Evolutionary conservation across 2,888 invertebrate genomes (phyloP).

Genomic region (Alentia gelatinosa): DNA sequence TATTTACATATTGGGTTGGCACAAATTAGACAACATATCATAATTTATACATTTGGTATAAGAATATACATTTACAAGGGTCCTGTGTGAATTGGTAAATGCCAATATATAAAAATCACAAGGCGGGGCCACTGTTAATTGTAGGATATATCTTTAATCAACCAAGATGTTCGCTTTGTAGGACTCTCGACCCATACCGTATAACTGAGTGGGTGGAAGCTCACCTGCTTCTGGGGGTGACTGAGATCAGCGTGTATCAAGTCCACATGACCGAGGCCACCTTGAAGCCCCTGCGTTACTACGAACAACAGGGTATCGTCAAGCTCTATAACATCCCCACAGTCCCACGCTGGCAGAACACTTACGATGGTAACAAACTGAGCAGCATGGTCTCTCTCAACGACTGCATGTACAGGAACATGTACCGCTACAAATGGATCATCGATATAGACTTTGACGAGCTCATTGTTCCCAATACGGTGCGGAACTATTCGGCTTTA

Average conservation of each 20-base stretch:
- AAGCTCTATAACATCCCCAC: conserved; percentile 32
- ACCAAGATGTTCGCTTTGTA: not conserved
- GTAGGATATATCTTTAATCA: too few relatives aligned
- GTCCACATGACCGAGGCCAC: conserved; percentile 17
- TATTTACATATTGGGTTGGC: too few relatives aligned
- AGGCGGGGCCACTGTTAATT: too few relatives aligned
- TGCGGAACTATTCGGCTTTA: not conserved
- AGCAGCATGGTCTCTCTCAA: conserved; percentile 57
- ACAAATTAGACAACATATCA: too few relatives aligned
- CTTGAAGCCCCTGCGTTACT: conserved; percentile 54
- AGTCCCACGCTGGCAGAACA: not conserved
- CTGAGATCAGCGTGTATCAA: conserved; percentile 60
- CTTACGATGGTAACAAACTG: conserved; percentile 20
- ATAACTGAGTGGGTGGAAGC: conserved; percentile 62
- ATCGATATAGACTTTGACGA: conserved; percentile 63
- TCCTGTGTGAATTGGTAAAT: too few relatives aligned
- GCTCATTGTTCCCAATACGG: conserved; percentile 60
- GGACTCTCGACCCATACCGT: conserved; percentile 38
- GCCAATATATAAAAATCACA: too few relatives aligned
- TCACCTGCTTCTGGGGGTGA: conserved; percentile 56
- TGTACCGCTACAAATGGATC: conserved; percentile 59
- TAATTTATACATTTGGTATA: too few relatives aligned
- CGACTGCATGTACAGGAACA: conserved; percentile 64
- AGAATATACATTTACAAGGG: too few relatives aligned
- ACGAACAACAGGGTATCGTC: conserved; percentile 53